Conservation (phyloP, 1,140 invertebrate genomes). For the Platyscapa corneri region DNA sequence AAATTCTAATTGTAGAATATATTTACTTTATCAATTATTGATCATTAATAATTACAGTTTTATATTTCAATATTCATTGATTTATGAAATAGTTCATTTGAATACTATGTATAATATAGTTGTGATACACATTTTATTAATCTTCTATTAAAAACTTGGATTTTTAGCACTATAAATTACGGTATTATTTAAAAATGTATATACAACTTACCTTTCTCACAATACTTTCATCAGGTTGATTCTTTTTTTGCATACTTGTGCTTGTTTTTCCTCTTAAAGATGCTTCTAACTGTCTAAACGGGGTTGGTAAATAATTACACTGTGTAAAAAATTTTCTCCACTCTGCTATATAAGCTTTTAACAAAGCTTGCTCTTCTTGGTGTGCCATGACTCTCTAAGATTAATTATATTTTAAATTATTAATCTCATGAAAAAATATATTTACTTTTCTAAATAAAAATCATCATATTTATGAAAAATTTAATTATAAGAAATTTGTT, state of each 20-base stretch:
- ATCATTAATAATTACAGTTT: background rate
- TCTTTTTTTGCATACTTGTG: slow-evolving; percentile 81
- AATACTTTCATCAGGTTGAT: slow-evolving; percentile 88
- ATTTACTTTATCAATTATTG: too few relatives aligned
- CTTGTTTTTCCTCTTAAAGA: slow-evolving; percentile 81
- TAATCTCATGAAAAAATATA: background rate
- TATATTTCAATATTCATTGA: background rate
- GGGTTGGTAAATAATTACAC: slow-evolving; percentile 96
- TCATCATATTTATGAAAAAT: too few relatives aligned
- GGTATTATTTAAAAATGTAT: background rate
- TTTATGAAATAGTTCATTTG: too few relatives aligned
- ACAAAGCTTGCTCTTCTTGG: slow-evolving; percentile 93
- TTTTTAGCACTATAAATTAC: background rate
- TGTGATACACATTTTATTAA: too few relatives aligned
- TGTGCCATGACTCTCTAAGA: slow-evolving; percentile 87
- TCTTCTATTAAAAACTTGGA: too few relatives aligned
- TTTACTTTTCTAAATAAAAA: too few relatives aligned
- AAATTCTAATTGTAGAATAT: background rate
- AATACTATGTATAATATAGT: background rate
- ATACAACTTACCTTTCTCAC: slow-evolving; percentile 82
- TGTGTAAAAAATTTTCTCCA: slow-evolving; percentile 99
- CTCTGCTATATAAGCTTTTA: slow-evolving; percentile 96
- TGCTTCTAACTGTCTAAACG: slow-evolving; percentile 94
- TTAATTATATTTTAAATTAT: slow-evolving; percentile 21
- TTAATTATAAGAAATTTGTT: too few relatives aligned